Percentiles rank a stretch among this genome's conserved stretches.
Conservation (phyloP, 2,888 invertebrate species). For the Nephrotoma guestfalica region DNA sequence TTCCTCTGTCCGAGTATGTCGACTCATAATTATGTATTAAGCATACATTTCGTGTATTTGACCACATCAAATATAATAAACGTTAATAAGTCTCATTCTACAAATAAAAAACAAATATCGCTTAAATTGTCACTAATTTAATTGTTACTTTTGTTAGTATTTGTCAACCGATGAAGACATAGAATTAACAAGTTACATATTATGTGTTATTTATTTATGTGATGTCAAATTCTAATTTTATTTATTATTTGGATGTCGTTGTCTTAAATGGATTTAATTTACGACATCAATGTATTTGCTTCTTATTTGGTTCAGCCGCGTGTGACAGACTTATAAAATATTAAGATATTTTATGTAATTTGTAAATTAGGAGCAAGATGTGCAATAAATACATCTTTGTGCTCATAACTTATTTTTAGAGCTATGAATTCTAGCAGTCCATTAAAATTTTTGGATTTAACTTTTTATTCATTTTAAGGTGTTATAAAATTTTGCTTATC, state of each 20-base stretch:
- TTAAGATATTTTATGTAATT: not conserved
- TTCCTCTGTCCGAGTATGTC: not conserved
- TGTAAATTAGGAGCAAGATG: not conserved
- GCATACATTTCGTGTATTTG: not conserved
- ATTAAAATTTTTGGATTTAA: not conserved
- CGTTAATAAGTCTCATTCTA: not conserved
- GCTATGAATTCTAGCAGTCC: not conserved
- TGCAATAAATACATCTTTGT: not conserved
- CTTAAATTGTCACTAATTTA: not conserved
- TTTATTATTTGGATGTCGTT: not conserved
- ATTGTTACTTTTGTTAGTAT: not conserved
- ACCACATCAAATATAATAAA: not conserved
- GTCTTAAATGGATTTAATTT: not conserved
- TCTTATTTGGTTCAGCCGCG: not conserved
- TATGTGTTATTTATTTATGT: not conserved
- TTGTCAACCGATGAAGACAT: not conserved
- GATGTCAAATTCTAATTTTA: not conserved
- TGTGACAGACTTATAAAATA: not conserved
- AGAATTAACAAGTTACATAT: not conserved
- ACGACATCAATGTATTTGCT: not conserved
- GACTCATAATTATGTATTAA: not conserved
- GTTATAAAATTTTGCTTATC: not conserved
- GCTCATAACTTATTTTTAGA: not conserved
- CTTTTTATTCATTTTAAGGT: not conserved
- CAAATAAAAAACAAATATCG: not conserved